Percentiles rank a stretch among this genome's conserved stretches.
These are phyloP conservation scores for Whitmania pigra DNA, from an alignment of 1,140 invertebrate species.

Conservation along the genomic window DNA sequence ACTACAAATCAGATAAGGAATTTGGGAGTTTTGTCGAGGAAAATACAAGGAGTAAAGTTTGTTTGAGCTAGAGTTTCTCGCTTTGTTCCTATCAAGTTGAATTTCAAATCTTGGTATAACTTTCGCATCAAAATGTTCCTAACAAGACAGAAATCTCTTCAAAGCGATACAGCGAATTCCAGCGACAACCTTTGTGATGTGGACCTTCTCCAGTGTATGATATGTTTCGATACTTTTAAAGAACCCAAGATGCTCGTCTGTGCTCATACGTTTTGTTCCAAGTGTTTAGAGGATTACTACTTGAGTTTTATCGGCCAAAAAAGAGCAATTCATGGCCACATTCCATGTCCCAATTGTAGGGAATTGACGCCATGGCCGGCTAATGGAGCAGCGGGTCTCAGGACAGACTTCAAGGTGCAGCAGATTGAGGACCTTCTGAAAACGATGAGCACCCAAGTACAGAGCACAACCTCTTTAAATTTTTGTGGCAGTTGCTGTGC, in stretches of 20 bases:
- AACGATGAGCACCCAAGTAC: slow-evolving; percentile 21
- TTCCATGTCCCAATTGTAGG: slow-evolving; percentile 24
- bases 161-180: no score
- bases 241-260: slow-evolving; percentile 23
- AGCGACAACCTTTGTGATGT: neutral
- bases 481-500: slow-evolving; percentile 19
- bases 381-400: slow-evolving; percentile 21
- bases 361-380: slow-evolving; percentile 23
- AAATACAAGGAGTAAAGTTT: no score
- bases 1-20: no score
- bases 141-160: no score
- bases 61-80: no score
- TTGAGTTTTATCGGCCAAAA: slow-evolving; percentile 20
- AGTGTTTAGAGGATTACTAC: slow-evolving; percentile 23
- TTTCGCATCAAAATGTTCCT: no score
- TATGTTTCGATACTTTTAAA: slow-evolving; percentile 24
- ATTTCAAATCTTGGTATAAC: no score
- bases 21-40: no score
- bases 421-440: slow-evolving; percentile 25
- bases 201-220: slow-evolving; percentile 26
- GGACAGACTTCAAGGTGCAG: slow-evolving; percentile 25
- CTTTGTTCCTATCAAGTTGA: no score
- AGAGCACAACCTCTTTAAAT: slow-evolving; percentile 1
- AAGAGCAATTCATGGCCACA: slow-evolving; percentile 20
- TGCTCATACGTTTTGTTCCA: slow-evolving; percentile 24